Conservation (phyloP, 2,113 vertebrate species). For the Isurus oxyrinchus region DNA sequence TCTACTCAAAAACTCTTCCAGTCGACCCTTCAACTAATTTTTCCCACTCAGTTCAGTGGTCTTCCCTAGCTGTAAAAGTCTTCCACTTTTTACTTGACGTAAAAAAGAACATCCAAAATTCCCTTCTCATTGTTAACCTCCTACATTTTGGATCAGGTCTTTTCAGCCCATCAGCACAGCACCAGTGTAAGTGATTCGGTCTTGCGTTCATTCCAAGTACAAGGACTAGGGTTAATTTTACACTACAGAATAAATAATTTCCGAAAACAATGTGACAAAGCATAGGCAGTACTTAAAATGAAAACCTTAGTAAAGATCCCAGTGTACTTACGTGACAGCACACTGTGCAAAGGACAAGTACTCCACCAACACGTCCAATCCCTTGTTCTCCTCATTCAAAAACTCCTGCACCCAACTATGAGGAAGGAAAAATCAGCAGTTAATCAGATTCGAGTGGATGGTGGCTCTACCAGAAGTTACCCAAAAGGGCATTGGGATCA, state of each 20-base stretch:
- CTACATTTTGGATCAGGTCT: not conserved
- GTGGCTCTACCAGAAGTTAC: not conserved
- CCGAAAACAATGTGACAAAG: too few relatives aligned
- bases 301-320: not conserved
- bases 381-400: conserved; percentile 80
- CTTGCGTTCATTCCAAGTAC: not conserved
- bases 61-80: not conserved
- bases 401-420: conserved; percentile 62
- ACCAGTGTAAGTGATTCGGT: not conserved
- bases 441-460: not conserved
- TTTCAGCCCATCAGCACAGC: not conserved
- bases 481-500: not conserved
- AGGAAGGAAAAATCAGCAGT: not conserved
- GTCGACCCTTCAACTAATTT: not conserved
- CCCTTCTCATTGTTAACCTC: not conserved
- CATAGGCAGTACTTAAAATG: not conserved
- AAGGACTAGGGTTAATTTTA: not conserved
- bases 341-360: conserved; percentile 81
- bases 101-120: not conserved
- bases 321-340: conserved; percentile 65
- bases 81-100: not conserved
- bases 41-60: not conserved
- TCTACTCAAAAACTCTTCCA: not conserved
- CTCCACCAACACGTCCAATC: conserved; percentile 83
- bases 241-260: not conserved